Evolutionary conservation across 2,888 invertebrate species (phyloP).

Genomic region (Drosophila bunnanda): DNA sequence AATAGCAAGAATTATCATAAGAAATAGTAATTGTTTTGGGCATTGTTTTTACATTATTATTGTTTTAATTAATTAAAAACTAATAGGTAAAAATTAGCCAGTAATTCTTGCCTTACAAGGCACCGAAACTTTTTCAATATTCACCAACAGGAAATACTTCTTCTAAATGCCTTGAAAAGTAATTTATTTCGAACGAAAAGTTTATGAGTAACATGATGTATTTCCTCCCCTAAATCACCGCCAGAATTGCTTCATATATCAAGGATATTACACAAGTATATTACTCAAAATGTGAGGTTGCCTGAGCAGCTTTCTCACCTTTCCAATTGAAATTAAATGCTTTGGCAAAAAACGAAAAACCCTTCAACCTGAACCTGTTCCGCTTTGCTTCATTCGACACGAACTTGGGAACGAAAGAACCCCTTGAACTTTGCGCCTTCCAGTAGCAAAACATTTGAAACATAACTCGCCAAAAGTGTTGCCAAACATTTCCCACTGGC

Average conservation of each 20-base stretch:
- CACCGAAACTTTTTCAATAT: neutral
- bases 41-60: neutral
- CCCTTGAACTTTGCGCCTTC: constrained; percentile 16
- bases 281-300: neutral
- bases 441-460: constrained; percentile 30
- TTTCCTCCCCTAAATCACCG: neutral
- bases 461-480: constrained; percentile 50
- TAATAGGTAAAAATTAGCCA: neutral
- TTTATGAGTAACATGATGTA: constrained; percentile 9
- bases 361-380: constrained; percentile 18
- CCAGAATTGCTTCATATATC: constrained; percentile 19
- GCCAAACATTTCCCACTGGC: constrained; percentile 50
- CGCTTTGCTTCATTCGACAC: constrained; percentile 22
- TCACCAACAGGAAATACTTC: neutral
- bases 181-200: neutral
- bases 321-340: constrained; percentile 36
- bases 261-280: constrained; percentile 13
- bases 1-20: neutral
- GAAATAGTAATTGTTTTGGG: neutral
- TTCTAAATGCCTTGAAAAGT: neutral
- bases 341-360: constrained; percentile 6
- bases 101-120: neutral
- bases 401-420: constrained; percentile 7
- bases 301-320: constrained; percentile 4
- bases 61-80: neutral